Base-by-base conservation (phyloP, 2,113 vertebrate species). In the Trochalopteron elliotii region DNA sequence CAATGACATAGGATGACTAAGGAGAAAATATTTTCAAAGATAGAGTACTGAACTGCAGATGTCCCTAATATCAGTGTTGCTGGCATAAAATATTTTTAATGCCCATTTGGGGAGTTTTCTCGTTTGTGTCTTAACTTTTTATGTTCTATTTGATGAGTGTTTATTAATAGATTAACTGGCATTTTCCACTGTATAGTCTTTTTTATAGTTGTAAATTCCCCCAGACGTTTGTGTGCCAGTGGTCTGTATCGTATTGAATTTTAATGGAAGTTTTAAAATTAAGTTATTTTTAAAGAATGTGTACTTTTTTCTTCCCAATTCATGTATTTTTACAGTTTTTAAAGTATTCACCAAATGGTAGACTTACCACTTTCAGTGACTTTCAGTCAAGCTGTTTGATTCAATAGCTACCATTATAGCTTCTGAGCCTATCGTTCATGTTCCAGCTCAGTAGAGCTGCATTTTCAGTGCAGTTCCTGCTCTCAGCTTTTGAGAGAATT, bases 401-500 rank as follows among this genome's bases (percentile, higher is more conserved):
- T 64, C 21, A 23, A 30, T 56, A 39, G 35, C 33, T 80, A 7
- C 21, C 8, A 72, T 69, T 72, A 44, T 31, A 25, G 30, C 25
- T 76, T 80, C 49, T 45, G 3, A 10, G 33, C 0, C 0, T 23
- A 11, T 47, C 5, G 14, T 27, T 35, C 4, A 1, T 40, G 11
- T n/a, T 70, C 10, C 40, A 49, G 37, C 33, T 81, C 50, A 60
- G 15, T 1, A 33, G 49, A 72, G 44, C 57, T 5, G 2, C 2
- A 1, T 47, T 59, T 80, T 25, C 55, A 50, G 53, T 33, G 47
- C 25, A 47, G 9, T 42, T 85, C 37, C 39, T 75, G 42, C 37
- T 57, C 31, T 75, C 56, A 67, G 20, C 25, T 75, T 70, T 50
- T 28, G 47, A 49, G 84, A 86, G n/a, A 21, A 23, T 22, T 13